phyloP scores from a whole-genome alignment of 2,797 vertebrate genomes.

The Tokudaia tokunoshimensis region DNA sequence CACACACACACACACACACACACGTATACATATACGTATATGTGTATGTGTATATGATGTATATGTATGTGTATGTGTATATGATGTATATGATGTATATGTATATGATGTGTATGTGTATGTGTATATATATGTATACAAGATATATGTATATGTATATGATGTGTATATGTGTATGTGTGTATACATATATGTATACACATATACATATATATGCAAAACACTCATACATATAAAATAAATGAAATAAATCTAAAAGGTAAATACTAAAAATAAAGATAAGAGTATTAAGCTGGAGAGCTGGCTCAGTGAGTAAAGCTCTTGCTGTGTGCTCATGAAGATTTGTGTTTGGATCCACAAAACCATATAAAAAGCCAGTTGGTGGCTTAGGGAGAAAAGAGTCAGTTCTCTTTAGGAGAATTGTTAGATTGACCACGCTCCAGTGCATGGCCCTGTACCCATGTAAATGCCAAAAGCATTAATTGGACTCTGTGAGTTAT shows the following conservation, averaged over 20 bases:
- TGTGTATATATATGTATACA: too few relatives aligned
- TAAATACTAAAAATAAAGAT: too few relatives aligned
- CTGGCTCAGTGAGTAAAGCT: not conserved
- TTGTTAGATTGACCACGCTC: not conserved
- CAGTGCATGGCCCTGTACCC: not conserved
- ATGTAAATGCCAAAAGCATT: not conserved
- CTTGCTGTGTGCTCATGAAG: not conserved
- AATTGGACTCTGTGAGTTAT: not conserved
- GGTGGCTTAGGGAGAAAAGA: not conserved
- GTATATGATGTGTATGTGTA: too few relatives aligned
- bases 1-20: too few relatives aligned
- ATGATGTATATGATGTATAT: too few relatives aligned
- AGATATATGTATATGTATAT: too few relatives aligned
- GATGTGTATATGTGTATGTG: too few relatives aligned
- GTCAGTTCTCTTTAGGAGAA: not conserved
- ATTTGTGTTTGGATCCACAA: not conserved
- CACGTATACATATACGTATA: too few relatives aligned
- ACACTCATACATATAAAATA: not conserved
- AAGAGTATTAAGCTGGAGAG: not conserved
- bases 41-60: not conserved
- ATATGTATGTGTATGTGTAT: too few relatives aligned
- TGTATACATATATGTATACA: too few relatives aligned
- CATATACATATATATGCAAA: not conserved
- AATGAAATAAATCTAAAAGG: not conserved
- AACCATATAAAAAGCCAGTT: not conserved